Base-by-base conservation (phyloP, 2,113 vertebrate species). In the Ursus arctos region DNA sequence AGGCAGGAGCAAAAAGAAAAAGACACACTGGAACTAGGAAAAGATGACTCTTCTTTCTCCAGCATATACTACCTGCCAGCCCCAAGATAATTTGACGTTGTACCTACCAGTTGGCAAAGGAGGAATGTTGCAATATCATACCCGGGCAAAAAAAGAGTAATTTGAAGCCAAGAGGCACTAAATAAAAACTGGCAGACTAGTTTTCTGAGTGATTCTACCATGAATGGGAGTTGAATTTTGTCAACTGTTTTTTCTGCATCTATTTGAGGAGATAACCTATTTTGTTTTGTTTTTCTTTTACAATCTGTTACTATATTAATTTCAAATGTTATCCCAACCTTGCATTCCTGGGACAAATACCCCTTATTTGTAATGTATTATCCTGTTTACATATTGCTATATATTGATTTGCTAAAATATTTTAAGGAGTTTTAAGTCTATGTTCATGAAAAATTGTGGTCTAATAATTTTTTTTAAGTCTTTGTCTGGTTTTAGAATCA, bases 351-450 rank as follows among this genome's bases (percentile, higher is more conserved):
- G 9, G 22, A 80, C 55, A 90, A 97, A 53, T 40, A 31, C 18
- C 11, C 82, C 12, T 90, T 55, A 16, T 10, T 85, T 5, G 51
- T 49, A 94, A 71, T 53, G 21, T 33, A 69, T 91, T 81, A 67
- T 72, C 31, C 16, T 71, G 84, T 55, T 72, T 69, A 65, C 8
- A 80, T 59, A 59, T 43, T 77, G n/a, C 33, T 67, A 91, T n/a
- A 40, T 89, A 69, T 36, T 79, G 21, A 95, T 74, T 79, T 96
- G 40, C n/a, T 82, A 88, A 89, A 88, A 94, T 85, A 84, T 31
- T 90, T 69, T 67, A 77, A 96, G 19, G 43, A 93, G 61, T 85
- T 93, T 84, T 80, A 6, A 77, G 53, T 91, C 26, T 91, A 59
- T 22, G 71, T 67, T 86, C 28, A 81, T 19, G 22, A 79, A 86